Evolutionary conservation across 2,113 vertebrate species (phyloP), one percentile per base, ranked within the genome.

Genomic region (Amblyopsis rosae): DNA sequence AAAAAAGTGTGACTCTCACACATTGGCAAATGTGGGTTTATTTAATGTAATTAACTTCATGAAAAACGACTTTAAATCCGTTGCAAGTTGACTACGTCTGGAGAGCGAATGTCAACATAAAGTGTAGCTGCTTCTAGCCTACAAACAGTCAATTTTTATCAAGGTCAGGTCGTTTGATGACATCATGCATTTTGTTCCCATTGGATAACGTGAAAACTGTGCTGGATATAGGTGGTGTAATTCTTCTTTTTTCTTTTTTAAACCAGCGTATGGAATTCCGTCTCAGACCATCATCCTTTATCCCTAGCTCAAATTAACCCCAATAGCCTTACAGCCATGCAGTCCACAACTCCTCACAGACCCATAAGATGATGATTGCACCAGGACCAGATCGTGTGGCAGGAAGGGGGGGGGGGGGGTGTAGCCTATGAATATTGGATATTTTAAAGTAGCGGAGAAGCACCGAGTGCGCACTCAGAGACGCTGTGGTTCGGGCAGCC

Each of bases 351-450:
- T 59, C 63, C 46, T 33, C 59, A 26, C 13, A 66, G 16, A 71
- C 54, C 41, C 64, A 50, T 32, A 32, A 54, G 62, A 76, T 1
- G 35, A 75, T 68, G 3, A 72, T 68, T 68, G 61, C 70, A 72
- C 56, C 62, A 35, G 47, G 33, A 67, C 51, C 65, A 63, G 58
- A 72, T 62, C 62, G 68, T 72, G 72, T 58, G 69, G 75, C 49
- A 56, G 76, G 60, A 33, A 72, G 57, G 67, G 76, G 35, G 1
- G 26, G 26, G 26, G 2, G 26, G 26, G 26, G 26, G 26, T 26
- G 26, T 26, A 26, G 26, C 26, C 26, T 76, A 73, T 87, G 80
- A 81, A 87, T 26, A 89, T 63, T 59, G 65, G 79, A 85, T 88
- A 82, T 88, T 76, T 67, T 63, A 81, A 79, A 61, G 70, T 62